Base-by-base conservation (phyloP, 2,888 invertebrate genomes). In the Reticulitermes lucifugus region DNA sequence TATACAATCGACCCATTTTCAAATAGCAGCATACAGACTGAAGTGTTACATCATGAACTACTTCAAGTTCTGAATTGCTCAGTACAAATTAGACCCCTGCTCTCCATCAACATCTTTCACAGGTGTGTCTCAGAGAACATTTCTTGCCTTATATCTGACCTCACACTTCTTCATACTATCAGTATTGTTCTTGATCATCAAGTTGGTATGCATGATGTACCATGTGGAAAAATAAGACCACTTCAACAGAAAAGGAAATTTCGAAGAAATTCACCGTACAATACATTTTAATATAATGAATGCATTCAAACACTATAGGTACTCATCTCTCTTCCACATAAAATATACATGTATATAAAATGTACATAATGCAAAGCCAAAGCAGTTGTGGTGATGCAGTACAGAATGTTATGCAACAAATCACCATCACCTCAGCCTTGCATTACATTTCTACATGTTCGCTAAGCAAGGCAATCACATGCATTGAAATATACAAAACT, bases 401-500 rank as follows among this genome's bases (percentile, higher is more conserved):
- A n/a, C 65, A 25, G n/a, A 9, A 25, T n/a, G 9, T n/a, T 65
- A 65, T 65, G 55, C 25, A 65, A n/a, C 41, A 73, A 73, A 41
- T 73, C 22, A 46, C 35, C 71, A 73, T 71, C 21, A 46, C n/a
- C 73, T 83, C 55, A 75, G 29, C 73, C 51, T 75, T 83, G 55
- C 55, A 43, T 51, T 55, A 83, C 73, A 81, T 22, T 46, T 77
- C 51, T 46, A 46, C 7, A 46, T 43, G 21, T 59, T 70, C 46
- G 59, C 55, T 59, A 83, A 83, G 83, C 83, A 59, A 83, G 83
- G 83, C 83, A 83, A 75, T 77, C 29, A 83, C 83, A 83, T 77
- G 75, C 83, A 83, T n/a, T 77, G 43, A 77, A 77, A 46, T 77
- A 80, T 84, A 84, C 80, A 84, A 84, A 84, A 80, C n/a, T 51